A percentile compares a stretch with the other conserved stretches of the same genome.
phyloP scores from a whole-genome alignment of 1,140 invertebrate species.

The Pseudomyrmex dendroicus region DNA sequence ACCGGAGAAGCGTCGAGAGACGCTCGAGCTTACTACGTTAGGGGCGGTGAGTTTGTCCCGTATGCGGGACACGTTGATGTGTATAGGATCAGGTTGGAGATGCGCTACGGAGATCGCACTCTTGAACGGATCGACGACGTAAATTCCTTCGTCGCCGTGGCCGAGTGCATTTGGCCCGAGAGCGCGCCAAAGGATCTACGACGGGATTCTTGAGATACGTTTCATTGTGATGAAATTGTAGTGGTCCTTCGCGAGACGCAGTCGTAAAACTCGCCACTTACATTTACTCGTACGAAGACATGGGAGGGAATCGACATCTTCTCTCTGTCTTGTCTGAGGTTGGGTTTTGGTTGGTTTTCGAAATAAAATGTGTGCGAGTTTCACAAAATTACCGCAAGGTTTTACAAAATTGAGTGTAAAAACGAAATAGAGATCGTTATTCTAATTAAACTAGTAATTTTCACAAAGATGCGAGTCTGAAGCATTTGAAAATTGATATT shows the following conservation, averaged over 20 bases:
- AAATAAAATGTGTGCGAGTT: too few relatives aligned
- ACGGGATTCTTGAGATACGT: constrained; percentile 18
- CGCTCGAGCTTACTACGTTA: constrained; percentile 5
- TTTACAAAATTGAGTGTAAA: too few relatives aligned
- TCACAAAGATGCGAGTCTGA: too few relatives aligned
- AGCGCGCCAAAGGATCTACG: background rate
- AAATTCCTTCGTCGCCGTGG: constrained; percentile 39
- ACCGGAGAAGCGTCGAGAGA: constrained; percentile 22
- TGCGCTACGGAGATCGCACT: constrained; percentile 6
- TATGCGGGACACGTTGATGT: constrained; percentile 37
- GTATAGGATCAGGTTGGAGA: constrained; percentile 31
- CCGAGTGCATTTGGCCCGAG: constrained; percentile 23
- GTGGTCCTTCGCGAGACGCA: background rate
- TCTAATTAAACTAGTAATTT: too few relatives aligned
- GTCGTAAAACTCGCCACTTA: background rate
- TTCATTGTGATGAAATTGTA: constrained; percentile 39
- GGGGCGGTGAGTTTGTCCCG: background rate
- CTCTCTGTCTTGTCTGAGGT: too few relatives aligned
- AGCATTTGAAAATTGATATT: background rate
- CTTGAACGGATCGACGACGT: constrained; percentile 41
- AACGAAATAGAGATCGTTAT: too few relatives aligned
- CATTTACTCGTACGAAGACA: background rate
- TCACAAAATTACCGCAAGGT: too few relatives aligned
- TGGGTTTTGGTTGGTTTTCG: too few relatives aligned
- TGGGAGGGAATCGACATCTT: too few relatives aligned